Base-by-base conservation (phyloP, 2,797 vertebrate species). In the Liasis olivaceus region DNA sequence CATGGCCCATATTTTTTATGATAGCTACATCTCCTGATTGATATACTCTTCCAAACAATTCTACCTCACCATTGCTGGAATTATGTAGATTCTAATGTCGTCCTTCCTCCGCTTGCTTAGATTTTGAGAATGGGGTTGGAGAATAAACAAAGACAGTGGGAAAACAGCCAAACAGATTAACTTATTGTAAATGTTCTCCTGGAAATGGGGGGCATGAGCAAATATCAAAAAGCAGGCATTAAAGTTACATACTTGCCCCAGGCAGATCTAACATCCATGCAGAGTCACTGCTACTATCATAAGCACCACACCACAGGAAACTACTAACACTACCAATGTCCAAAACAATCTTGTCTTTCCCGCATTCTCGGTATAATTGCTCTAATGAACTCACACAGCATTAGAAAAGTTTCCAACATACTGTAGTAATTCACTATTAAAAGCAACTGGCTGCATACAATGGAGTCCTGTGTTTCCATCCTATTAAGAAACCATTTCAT, bases 281-380 rank as follows among this genome's bases (percentile, higher is more conserved):
- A 95, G 94, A 95, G 96, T 94, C 94, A 96, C 86, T 91, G 36
- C 88, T 93, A 64, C 95, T 97, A 87, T 96, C 94, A 95, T 95
- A 96, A 97, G 96, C 58, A 51, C 93, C 89, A 92, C 92, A 93
- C 96, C 92, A 91, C 56, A 95, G 96, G 96, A 97, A 97, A 97
- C 94, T 89, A 91, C 94, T 96, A 95, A 95, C 89, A 93, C 90
- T 94, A 92, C 92, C 95, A 89, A 93, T 95, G 94, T 95, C 93
- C 93, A 95, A 95, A 95, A 92, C 54, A 89, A 92, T 96, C 59
- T 0, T 94, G 77, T 96, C 94, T 96, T 97, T 96, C 95, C 84
- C 93, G 90, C 60, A 66, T 93, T 95, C 95, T 96, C 94, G 90
- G 58, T 89, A 22, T 95, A 96, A 96, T 96, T 95, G 77, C 92